Conservation (phyloP, 2,113 vertebrate species). For the Monopterus albus region DNA sequence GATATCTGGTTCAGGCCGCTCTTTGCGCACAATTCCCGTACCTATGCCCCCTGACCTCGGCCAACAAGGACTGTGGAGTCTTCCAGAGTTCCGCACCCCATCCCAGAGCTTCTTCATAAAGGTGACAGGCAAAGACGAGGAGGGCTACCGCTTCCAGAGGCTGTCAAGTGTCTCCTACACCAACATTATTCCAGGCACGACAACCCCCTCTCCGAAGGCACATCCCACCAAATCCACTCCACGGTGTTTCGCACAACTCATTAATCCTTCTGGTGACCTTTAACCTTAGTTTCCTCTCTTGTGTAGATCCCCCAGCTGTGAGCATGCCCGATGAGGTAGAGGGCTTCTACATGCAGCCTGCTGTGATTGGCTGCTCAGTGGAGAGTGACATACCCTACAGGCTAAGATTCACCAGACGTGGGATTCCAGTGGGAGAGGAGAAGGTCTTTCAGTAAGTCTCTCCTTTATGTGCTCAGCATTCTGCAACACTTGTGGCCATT, state of each 20-base stretch:
- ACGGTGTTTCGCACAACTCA: constrained; percentile 56
- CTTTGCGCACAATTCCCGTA: constrained; percentile 81
- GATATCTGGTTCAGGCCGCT: constrained; percentile 83
- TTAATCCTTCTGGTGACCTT: constrained; percentile 55
- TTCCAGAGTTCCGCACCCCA: constrained; percentile 85
- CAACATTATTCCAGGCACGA: constrained; percentile 87
- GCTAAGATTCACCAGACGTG: constrained; percentile 84
- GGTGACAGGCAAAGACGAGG: constrained; percentile 86
- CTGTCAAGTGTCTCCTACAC: constrained; percentile 92
- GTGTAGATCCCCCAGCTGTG: constrained; percentile 87
- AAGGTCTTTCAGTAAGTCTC: constrained; percentile 84
- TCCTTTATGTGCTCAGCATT: constrained; percentile 19
- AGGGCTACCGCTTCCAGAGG: constrained; percentile 90
- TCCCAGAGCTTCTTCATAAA: constrained; percentile 90
- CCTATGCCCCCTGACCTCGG: constrained; percentile 80
- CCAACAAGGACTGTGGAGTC: constrained; percentile 85
- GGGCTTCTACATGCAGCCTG: constrained; percentile 82
- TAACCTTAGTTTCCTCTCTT: constrained; percentile 54
- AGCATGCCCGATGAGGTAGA: constrained; percentile 85
- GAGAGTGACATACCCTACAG: constrained; percentile 87
- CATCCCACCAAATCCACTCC: constrained; percentile 21
- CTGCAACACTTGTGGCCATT: constrained; percentile 36
- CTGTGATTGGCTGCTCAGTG: constrained; percentile 86
- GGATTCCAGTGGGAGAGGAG: constrained; percentile 83
- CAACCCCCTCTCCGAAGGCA: neutral